A percentile compares a stretch with the other conserved stretches of the same genome.
Conservation (phyloP, 64 coral and sea anemone genomes). For the Porites lutea region DNA sequence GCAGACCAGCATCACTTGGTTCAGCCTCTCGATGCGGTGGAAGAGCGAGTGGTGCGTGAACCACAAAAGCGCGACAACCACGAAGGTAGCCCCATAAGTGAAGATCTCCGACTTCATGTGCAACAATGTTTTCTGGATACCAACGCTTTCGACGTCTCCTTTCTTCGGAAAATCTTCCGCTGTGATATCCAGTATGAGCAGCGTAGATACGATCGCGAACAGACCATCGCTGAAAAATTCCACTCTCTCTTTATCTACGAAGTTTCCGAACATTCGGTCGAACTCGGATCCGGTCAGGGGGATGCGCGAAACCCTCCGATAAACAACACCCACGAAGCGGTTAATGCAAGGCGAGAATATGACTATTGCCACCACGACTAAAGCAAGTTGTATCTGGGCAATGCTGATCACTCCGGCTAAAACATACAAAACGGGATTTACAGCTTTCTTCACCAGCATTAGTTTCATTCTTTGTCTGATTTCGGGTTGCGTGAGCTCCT, state of each 20-base stretch:
- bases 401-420: constrained; percentile 79
- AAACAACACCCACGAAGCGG: constrained; percentile 82
- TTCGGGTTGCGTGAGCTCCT: constrained; percentile 61
- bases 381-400: constrained; percentile 68
- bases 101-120: constrained; percentile 83
- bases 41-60: constrained; percentile 97
- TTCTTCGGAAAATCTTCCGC: constrained; percentile 84
- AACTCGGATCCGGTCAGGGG: constrained; percentile 71
- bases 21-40: constrained; percentile 90
- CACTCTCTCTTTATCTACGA: constrained; percentile 92
- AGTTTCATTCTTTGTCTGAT: constrained; percentile 85
- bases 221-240: constrained; percentile 97
- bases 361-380: constrained; percentile 78
- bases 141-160: constrained; percentile 56
- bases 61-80: constrained; percentile 88
- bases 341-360: constrained; percentile 85
- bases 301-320: constrained; percentile 62
- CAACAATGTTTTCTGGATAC: constrained; percentile 67
- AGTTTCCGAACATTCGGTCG: constrained; percentile 93
- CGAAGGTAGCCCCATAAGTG: constrained; percentile 92
- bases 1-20: constrained; percentile 88
- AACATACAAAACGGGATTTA: constrained; percentile 87
- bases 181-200: constrained; percentile 91
- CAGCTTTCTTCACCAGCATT: constrained; percentile 82
- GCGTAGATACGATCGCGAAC: constrained; percentile 94